Percentiles rank a stretch among this genome's conserved stretches.
Conservation (phyloP, 1,140 invertebrate species). For the Drosophila albomicans region DNA sequence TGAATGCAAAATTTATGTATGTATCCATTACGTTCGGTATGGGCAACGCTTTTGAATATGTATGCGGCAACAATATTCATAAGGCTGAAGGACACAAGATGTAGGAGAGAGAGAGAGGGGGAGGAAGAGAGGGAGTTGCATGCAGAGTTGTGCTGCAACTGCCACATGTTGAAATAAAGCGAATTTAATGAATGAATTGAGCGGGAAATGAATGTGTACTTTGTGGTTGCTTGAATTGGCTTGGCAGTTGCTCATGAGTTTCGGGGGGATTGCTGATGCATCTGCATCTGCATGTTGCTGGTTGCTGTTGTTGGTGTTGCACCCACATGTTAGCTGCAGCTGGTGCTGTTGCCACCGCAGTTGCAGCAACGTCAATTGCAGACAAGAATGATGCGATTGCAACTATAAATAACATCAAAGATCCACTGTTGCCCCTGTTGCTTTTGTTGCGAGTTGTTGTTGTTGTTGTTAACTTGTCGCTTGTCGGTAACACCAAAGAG, state of each 20-base stretch:
- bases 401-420: conserved; percentile 40
- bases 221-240: neutral
- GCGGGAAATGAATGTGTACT: conserved; percentile 15
- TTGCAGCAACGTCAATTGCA: conserved; percentile 38
- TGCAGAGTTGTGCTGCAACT: conserved; percentile 20
- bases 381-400: conserved; percentile 28
- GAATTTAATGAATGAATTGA: conserved; percentile 57
- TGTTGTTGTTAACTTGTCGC: conserved; percentile 33
- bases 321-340: conserved; percentile 24
- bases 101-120: neutral
- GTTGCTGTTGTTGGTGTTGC: conserved; percentile 17
- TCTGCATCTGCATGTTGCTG: conserved; percentile 4
- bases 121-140: neutral
- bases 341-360: conserved; percentile 33
- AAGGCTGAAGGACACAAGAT: conserved; percentile 33
- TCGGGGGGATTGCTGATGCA: conserved; percentile 23
- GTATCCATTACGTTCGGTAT: conserved; percentile 8
- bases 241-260: conserved; percentile 16
- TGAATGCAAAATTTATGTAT: conserved; percentile 31
- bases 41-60: conserved; percentile 5
- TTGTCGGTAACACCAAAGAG: conserved; percentile 31
- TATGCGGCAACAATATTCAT: conserved; percentile 46
- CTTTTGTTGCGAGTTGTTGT: conserved; percentile 1
- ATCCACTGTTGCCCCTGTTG: conserved; percentile 4
- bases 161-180: conserved; percentile 53